A percentile compares a stretch with the other conserved stretches of the same genome.
These are phyloP conservation scores for Glyphotaelius pellucidus DNA, from an alignment of 2,888 invertebrate species.

Conservation along the genomic window DNA sequence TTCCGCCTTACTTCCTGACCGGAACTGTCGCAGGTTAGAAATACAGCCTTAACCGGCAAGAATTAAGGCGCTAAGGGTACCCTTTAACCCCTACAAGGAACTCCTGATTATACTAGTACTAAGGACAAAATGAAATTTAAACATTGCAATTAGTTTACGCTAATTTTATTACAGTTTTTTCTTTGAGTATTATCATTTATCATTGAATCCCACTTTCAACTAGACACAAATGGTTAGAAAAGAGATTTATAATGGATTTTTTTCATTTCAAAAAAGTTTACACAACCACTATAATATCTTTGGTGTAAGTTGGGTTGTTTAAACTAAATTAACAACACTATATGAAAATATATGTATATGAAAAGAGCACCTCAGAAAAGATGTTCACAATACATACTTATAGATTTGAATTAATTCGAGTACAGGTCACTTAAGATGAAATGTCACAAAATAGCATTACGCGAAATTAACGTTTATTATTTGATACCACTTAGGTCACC, in stretches of 20 bases:
- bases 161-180: neutral
- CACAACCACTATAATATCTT: no score
- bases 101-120: neutral
- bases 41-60: constrained; percentile 37
- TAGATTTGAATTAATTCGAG: neutral
- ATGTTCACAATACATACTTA: neutral
- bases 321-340: no score
- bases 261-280: no score
- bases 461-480: no score
- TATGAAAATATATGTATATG: no score
- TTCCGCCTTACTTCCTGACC: constrained; percentile 63
- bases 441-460: neutral
- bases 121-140: neutral
- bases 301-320: no score
- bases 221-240: no score
- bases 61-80: neutral
- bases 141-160: neutral
- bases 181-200: no score
- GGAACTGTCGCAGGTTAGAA: constrained; percentile 57
- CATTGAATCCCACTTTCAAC: no score
- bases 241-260: no score
- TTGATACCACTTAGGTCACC: no score
- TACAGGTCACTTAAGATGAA: neutral
- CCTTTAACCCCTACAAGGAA: constrained; percentile 11
- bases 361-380: no score